These are phyloP conservation scores for Heteromurus nitidus DNA, from an alignment of 2,888 invertebrate species.

Conservation along the genomic window DNA sequence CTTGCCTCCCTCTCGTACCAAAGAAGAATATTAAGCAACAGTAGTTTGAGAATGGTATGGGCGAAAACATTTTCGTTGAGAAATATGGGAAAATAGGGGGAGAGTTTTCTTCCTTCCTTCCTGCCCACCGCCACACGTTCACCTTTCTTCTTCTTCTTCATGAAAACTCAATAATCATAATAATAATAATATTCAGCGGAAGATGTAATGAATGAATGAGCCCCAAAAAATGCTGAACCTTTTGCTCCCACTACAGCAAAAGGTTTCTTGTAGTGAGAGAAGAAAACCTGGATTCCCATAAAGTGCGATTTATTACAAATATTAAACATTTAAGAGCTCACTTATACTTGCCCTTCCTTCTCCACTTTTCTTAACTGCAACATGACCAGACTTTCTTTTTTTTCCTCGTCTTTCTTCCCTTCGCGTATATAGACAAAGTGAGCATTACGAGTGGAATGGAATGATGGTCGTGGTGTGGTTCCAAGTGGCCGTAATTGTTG, in stretches of 20 bases:
- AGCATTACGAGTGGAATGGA: not conserved
- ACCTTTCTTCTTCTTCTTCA: not conserved
- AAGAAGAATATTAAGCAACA: conserved; percentile 3
- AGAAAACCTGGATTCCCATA: conserved; percentile 3
- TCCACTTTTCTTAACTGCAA: too few relatives aligned
- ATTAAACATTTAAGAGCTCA: conserved; percentile 12
- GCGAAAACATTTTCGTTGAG: not conserved
- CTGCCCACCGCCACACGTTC: not conserved
- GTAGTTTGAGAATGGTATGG: not conserved
- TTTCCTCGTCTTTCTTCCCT: not conserved
- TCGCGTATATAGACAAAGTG: not conserved
- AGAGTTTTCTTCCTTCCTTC: not conserved
- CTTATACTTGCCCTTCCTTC: not conserved
- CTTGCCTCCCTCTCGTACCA: too few relatives aligned
- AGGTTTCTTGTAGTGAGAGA: not conserved
- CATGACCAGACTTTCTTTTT: not conserved
- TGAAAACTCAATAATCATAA: conserved; percentile 14
- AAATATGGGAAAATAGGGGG: too few relatives aligned
- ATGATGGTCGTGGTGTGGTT: not conserved
- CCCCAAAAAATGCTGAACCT: too few relatives aligned
- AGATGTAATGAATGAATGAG: not conserved
- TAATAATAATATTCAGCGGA: conserved; percentile 8
- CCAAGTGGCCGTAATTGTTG: conserved; percentile 11
- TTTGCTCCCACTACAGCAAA: too few relatives aligned
- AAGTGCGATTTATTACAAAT: conserved; percentile 25